phyloP scores from a whole-genome alignment of 2,888 invertebrate genomes.

The Eudasyphora cyanicolor region DNA sequence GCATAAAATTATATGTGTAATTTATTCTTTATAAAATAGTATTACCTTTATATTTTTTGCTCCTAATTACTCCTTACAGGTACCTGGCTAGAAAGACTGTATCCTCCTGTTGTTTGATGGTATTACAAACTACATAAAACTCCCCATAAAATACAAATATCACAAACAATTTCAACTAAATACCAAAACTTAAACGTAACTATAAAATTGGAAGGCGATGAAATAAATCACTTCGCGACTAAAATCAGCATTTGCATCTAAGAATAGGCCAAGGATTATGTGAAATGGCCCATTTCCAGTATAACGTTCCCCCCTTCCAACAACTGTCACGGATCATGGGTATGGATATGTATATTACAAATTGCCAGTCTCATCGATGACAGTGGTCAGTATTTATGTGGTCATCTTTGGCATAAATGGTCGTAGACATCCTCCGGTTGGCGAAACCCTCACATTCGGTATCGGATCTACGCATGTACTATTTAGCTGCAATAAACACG shows the following conservation, averaged over 20 bases:
- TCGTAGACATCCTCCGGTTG: neutral
- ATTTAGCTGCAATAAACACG: neutral
- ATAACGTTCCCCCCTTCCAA: no score
- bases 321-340: no score
- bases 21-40: constrained; percentile 1
- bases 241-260: neutral
- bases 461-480: neutral
- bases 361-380: no score
- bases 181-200: neutral
- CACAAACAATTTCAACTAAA: constrained; percentile 24
- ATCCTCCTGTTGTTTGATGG: constrained; percentile 80
- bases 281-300: neutral
- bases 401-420: no score
- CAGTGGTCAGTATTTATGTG: neutral
- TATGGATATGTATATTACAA: no score
- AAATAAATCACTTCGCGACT: neutral
- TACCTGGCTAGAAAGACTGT: constrained; percentile 81
- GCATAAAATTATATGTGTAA: constrained; percentile 41
- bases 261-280: constrained; percentile 14
- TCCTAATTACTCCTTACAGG: constrained; percentile 70
- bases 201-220: neutral
- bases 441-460: neutral
- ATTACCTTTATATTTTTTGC: neutral
- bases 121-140: constrained; percentile 79
- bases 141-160: constrained; percentile 46